Evolutionary conservation across 2,888 invertebrate genomes (phyloP), one percentile per base, ranked within the genome.

Genomic region (Tetragnatha montana): DNA sequence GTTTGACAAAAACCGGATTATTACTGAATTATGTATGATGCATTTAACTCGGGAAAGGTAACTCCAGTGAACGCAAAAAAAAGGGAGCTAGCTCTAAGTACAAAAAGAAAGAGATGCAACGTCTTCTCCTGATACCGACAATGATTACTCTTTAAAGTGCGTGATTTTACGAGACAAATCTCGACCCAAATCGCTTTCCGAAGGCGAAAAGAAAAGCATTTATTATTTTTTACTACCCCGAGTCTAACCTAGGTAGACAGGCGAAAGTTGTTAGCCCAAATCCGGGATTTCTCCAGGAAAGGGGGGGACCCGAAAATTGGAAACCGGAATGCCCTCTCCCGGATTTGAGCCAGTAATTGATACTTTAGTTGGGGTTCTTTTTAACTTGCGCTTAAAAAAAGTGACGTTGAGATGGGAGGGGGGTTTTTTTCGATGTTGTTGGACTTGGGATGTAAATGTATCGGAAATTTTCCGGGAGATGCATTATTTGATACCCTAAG

Each of bases 91-190:
- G 21, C 21, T 49, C 47, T 14, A 14, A 79, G 21, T 69, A 17
- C 35, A n/a, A 47, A 51, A 85, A 71, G n/a, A 71, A 85, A 22
- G 19, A 22, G 47, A 69, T 17, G 60, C 12, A 60, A 60, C 60
- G 60, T 10, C 60, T 76, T 69, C 68, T 84, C 76, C 50, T 35
- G 14, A 60, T 47, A 19, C 35, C 68, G 60, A 70, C 35, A 76
- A 76, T 87, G 87, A 87, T 87, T 87, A 76, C 81, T 74, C 69
- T 78, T 87, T 81, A 87, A 87, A 81, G 81, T 81, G 87, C 81
- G 81, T 81, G 75, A 75, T 87, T 87, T 87, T 81, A 87, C 87
- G 87, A 87, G 70, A 76, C 87, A 51, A 78, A 35, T 76, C 85
- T 71, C 21, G 49, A 21, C 73, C 68, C 22, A 87, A 87, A 87